Conservation (phyloP, 1,140 invertebrate genomes). For the Bombus sylvicola region DNA sequence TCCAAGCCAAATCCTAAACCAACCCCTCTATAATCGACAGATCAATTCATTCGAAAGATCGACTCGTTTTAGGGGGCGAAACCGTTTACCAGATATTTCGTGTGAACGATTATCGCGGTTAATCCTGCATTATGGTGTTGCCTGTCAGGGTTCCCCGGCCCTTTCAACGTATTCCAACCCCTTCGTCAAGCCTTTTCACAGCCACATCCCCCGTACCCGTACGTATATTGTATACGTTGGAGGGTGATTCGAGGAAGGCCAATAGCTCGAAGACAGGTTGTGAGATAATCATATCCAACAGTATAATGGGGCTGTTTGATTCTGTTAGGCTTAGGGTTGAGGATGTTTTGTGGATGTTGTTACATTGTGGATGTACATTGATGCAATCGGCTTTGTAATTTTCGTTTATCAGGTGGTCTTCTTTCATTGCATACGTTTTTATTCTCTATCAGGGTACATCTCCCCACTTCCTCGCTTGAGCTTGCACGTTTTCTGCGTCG, state of each 20-base stretch:
- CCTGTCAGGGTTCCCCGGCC: conserved; percentile 46
- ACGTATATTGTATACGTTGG: background rate
- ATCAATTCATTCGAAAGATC: conserved; percentile 47
- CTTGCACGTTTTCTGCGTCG: too few species aligned
- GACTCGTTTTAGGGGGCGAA: conserved; percentile 40
- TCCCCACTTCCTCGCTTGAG: too few species aligned
- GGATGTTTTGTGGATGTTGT: too few species aligned
- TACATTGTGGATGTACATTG: too few species aligned
- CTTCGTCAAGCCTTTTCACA: conserved; percentile 50
- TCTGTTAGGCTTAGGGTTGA: too few species aligned
- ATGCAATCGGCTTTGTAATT: too few species aligned
- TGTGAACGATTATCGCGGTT: conserved; percentile 62
- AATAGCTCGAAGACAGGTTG: background rate
- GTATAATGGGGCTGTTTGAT: too few species aligned
- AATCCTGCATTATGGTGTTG: conserved; percentile 60
- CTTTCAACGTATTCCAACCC: conserved; percentile 52
- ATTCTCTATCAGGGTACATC: too few species aligned
- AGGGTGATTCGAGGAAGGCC: background rate
- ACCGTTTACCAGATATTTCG: conserved; percentile 56
- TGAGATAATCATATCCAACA: background rate
- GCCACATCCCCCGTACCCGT: background rate
- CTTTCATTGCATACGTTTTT: too few species aligned
- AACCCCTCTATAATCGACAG: conserved; percentile 34
- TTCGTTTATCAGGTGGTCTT: too few species aligned
- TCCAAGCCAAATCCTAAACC: conserved; percentile 26